Conservation (phyloP, 1,140 invertebrate genomes). For the Palaemon carinicauda region DNA sequence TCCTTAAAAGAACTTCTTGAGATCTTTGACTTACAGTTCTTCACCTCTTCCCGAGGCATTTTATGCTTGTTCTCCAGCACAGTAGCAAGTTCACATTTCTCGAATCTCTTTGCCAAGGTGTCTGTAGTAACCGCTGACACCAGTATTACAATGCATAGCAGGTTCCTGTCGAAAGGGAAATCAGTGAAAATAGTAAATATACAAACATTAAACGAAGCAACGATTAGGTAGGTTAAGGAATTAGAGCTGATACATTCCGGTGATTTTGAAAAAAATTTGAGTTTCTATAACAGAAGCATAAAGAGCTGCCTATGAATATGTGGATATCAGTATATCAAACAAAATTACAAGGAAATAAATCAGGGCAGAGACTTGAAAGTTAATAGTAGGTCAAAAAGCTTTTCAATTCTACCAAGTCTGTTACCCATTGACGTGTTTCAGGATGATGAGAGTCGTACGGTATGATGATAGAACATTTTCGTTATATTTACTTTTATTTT, state of each 20-base stretch:
- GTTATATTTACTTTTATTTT: no score
- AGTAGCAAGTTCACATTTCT: conserved; percentile 46
- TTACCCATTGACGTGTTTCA: no score
- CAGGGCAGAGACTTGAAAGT: no score
- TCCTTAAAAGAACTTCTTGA: neutral
- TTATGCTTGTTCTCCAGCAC: conserved; percentile 27
- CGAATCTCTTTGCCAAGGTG: conserved; percentile 36
- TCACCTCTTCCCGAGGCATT: conserved; percentile 17
- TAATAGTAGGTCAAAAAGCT: no score
- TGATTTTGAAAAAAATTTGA: neutral
- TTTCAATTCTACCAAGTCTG: no score
- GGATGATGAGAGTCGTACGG: no score
- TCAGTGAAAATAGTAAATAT: neutral
- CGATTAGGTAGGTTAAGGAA: neutral
- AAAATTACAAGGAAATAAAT: no score
- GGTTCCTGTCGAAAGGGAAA: neutral
- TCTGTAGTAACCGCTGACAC: neutral
- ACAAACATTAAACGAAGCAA: neutral
- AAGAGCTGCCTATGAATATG: no score
- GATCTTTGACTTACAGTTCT: conserved; percentile 26
- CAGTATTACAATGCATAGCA: neutral
- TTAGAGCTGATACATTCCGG: neutral
- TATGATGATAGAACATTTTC: no score
- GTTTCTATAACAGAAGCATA: no score
- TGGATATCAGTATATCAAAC: no score